Conservation (phyloP, 2,888 invertebrate species). For the Thereva nobilitata region DNA sequence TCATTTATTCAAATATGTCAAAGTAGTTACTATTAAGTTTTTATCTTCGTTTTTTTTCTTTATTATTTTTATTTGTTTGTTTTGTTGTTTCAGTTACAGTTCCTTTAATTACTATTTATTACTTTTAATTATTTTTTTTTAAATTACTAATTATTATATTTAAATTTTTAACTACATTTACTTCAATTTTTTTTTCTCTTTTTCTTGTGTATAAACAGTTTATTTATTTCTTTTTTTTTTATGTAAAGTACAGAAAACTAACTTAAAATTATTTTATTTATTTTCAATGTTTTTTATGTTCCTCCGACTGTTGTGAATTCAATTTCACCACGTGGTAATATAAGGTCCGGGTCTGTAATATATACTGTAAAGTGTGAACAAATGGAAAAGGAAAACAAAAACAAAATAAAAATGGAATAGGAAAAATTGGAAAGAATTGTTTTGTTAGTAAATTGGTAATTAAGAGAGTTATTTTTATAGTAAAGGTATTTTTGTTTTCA, state of each 20-base stretch:
- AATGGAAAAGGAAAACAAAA: constrained; percentile 10
- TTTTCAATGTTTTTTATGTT: constrained; percentile 53
- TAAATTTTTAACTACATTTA: constrained; percentile 22
- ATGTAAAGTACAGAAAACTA: constrained; percentile 44
- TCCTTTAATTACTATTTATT: too few relatives aligned
- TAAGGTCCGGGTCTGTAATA: constrained; percentile 60
- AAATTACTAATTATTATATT: constrained; percentile 17
- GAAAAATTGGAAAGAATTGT: too few relatives aligned
- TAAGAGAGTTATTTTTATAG: too few relatives aligned
- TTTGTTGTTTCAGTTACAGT: too few relatives aligned
- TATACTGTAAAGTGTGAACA: constrained; percentile 51
- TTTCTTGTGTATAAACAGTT: constrained; percentile 16
- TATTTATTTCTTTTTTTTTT: constrained; percentile 7
- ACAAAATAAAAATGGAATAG: not conserved
- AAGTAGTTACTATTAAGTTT: too few relatives aligned
- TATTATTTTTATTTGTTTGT: too few relatives aligned
- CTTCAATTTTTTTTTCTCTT: not conserved
- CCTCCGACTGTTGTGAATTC: constrained; percentile 57
- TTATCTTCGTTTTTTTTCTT: too few relatives aligned
- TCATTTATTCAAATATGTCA: too few relatives aligned
- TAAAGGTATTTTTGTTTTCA: too few relatives aligned
- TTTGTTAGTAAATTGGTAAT: too few relatives aligned
- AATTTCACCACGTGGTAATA: constrained; percentile 59
- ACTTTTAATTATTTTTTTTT: constrained; percentile 2
- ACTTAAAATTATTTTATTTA: constrained; percentile 46